Conservation (phyloP, 2,888 invertebrate species). For the Herminia tarsipennalis region DNA sequence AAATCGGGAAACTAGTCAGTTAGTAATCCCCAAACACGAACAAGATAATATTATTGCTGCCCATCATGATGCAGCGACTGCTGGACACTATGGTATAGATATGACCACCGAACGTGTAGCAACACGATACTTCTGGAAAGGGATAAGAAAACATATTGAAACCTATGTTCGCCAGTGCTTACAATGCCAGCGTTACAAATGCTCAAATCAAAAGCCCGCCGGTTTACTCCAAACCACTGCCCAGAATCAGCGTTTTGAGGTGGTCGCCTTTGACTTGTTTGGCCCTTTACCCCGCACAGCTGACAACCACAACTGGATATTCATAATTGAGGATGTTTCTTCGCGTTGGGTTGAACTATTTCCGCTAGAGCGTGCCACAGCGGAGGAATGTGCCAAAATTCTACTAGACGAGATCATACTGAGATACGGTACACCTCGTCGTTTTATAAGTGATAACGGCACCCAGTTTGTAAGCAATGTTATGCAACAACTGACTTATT, state of each 20-base stretch:
- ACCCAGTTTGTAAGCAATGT: too few species aligned
- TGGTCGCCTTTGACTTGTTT: slow-evolving; percentile 50
- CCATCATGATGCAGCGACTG: too few species aligned
- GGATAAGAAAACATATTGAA: slow-evolving; percentile 39
- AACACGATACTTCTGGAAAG: slow-evolving; percentile 39
- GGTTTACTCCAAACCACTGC: slow-evolving; percentile 48
- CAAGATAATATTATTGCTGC: too few species aligned
- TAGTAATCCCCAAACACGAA: too few species aligned
- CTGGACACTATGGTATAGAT: slow-evolving; percentile 14
- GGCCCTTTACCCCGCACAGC: slow-evolving; percentile 8
- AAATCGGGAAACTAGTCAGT: too few species aligned
- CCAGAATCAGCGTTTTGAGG: slow-evolving; percentile 40
- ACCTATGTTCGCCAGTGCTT: slow-evolving; percentile 38
- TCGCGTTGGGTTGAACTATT: slow-evolving; percentile 43
- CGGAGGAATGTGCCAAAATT: too few species aligned
- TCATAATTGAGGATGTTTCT: slow-evolving; percentile 37
- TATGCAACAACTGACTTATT: too few species aligned
- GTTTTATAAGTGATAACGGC: too few species aligned
- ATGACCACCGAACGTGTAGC: slow-evolving; percentile 29
- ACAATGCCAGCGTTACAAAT: slow-evolving; percentile 52
- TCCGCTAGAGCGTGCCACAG: too few species aligned
- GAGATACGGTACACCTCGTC: too few species aligned
- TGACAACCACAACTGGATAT: slow-evolving; percentile 24
- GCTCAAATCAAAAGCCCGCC: slow-evolving; percentile 49
- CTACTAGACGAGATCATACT: too few species aligned